Percentiles rank a stretch among this genome's conserved stretches.
phyloP scores from a whole-genome alignment of 2,888 invertebrate genomes.

The Hyposoter dolosus region DNA sequence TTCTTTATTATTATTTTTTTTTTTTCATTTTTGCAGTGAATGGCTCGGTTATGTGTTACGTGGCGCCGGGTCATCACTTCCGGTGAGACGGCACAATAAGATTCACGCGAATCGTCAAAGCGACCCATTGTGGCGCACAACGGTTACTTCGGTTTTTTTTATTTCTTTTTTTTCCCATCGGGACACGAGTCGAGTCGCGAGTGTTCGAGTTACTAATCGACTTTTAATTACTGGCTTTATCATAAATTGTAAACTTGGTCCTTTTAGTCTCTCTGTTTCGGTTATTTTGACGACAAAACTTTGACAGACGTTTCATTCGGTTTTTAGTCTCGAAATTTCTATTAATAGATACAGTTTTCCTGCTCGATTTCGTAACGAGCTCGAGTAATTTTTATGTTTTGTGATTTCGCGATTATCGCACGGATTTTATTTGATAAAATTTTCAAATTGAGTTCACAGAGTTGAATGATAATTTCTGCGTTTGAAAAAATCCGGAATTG shows the following conservation, averaged over 20 bases:
- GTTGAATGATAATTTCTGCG: not conserved
- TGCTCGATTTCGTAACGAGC: not conserved
- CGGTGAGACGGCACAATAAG: slow-evolving; percentile 49
- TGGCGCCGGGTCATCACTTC: slow-evolving; percentile 41
- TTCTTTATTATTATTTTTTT: too few species aligned
- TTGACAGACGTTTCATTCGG: not conserved
- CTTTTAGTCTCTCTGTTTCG: not conserved
- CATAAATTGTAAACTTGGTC: not conserved
- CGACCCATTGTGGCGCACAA: slow-evolving; percentile 44
- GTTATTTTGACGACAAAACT: not conserved
- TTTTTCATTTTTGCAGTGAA: slow-evolving; percentile 51
- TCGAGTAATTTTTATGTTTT: not conserved
- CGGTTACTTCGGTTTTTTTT: slow-evolving; percentile 4
- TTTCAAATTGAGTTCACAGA: not conserved
- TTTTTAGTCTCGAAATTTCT: not conserved
- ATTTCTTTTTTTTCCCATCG: slow-evolving; percentile 4
- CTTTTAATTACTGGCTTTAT: slow-evolving; percentile 4
- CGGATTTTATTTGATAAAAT: not conserved
- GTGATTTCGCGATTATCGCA: not conserved
- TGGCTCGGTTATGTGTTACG: slow-evolving; percentile 51
- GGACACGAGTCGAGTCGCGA: slow-evolving; percentile 6
- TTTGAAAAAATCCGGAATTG: not conserved
- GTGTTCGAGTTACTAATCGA: slow-evolving; percentile 7
- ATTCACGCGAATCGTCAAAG: slow-evolving; percentile 52
- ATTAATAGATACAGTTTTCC: not conserved